Conservation (phyloP, 2,888 invertebrate species). For the Lysandra coridon region DNA sequence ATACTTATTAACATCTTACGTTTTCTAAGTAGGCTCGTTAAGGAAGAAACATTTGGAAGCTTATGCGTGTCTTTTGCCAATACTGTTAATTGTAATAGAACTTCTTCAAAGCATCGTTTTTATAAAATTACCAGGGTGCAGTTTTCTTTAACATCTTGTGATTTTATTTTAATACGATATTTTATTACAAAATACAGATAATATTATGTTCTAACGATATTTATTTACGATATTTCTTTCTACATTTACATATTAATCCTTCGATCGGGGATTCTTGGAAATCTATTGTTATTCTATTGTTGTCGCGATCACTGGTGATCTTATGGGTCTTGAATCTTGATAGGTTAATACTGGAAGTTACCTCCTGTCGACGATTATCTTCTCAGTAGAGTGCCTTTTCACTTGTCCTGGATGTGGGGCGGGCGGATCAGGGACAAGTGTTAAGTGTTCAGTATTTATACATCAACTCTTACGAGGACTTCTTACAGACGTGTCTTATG, state of each 20-base stretch:
- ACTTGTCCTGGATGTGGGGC: not conserved
- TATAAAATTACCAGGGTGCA: no score
- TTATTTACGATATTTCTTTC: no score
- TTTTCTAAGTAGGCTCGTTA: not conserved
- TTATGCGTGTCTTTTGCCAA: not conserved
- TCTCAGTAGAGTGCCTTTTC: not conserved
- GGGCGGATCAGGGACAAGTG: conserved; percentile 9
- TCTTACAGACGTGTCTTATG: not conserved
- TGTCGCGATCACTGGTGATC: no score
- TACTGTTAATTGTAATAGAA: not conserved
- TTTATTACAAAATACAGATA: no score
- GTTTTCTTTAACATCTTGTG: not conserved
- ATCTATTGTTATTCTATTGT: no score
- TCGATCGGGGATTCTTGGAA: no score
- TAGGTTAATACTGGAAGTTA: not conserved
- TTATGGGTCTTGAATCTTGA: no score
- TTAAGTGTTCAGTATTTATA: conserved; percentile 12
- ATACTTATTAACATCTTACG: not conserved
- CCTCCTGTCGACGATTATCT: not conserved
- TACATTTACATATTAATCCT: no score
- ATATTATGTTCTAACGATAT: no score
- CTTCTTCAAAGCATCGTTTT: no score
- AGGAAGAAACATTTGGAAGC: not conserved
- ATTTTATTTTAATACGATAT: not conserved
- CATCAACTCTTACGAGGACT: not conserved